Conservation (phyloP, 1,140 invertebrate species). For the Drosophila lini region DNA sequence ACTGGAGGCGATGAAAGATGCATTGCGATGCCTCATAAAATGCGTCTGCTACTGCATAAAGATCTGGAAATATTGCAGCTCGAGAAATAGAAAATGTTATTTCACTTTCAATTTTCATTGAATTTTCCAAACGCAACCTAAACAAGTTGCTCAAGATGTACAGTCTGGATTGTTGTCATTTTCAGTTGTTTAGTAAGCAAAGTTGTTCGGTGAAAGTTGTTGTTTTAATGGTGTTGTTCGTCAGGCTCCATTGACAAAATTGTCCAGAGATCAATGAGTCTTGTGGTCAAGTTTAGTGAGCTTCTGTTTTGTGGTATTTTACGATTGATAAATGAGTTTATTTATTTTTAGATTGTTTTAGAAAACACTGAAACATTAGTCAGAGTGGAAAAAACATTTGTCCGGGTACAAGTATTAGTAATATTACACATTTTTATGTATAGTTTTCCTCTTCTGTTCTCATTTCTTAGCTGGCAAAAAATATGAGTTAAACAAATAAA, state of each 20-base stretch:
- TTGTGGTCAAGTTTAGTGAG: conserved; percentile 34
- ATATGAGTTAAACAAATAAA: conserved; percentile 51
- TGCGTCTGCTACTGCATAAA: conserved; percentile 37
- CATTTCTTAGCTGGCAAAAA: conserved; percentile 25
- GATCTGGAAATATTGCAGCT: conserved; percentile 21
- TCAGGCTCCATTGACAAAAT: conserved; percentile 57
- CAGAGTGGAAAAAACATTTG: not conserved
- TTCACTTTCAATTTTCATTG: conserved; percentile 43
- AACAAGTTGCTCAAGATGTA: conserved; percentile 52
- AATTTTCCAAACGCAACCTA: conserved; percentile 28
- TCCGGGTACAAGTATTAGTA: not conserved
- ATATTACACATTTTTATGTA: not conserved
- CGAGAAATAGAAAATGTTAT: conserved; percentile 32
- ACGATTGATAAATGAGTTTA: not conserved
- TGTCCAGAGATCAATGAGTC: conserved; percentile 58
- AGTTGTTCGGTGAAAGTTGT: conserved; percentile 50
- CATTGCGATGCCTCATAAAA: conserved; percentile 40
- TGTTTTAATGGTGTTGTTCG: conserved; percentile 32
- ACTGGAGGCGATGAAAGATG: conserved; percentile 20
- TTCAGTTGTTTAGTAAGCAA: conserved; percentile 23
- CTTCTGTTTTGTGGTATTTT: conserved; percentile 15
- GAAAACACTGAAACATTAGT: not conserved
- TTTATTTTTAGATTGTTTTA: not conserved
- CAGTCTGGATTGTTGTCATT: conserved; percentile 24
- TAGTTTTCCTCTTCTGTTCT: conserved; percentile 10